Evolutionary conservation across 2,113 vertebrate species (phyloP).

Genomic region (Mastomys coucha): DNA sequence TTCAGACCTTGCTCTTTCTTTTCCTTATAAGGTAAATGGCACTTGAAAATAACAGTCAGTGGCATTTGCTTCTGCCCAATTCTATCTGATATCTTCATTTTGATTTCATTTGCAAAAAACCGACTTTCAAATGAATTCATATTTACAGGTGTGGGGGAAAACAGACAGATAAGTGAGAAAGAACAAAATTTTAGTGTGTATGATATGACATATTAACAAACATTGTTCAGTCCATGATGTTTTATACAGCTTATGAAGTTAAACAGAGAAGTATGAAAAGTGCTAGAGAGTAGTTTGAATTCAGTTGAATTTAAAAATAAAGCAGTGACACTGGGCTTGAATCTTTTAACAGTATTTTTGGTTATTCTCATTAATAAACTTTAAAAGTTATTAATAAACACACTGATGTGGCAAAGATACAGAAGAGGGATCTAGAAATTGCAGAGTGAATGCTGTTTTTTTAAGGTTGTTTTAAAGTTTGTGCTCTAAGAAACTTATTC

Average conservation of each 20-base stretch:
- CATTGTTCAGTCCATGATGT: background rate
- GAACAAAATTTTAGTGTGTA: background rate
- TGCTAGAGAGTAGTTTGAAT: background rate
- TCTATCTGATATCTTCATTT: background rate
- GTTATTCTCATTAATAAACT: background rate
- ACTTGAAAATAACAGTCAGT: background rate
- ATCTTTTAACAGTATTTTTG: background rate
- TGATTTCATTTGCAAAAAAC: background rate
- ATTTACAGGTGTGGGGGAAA: background rate
- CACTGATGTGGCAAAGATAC: background rate
- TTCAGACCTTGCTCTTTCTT: background rate
- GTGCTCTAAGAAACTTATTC: background rate
- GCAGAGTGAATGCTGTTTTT: background rate
- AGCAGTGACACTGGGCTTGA: background rate
- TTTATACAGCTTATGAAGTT: background rate
- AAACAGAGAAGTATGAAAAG: too few relatives aligned
- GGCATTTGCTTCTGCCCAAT: background rate
- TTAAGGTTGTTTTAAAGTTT: background rate
- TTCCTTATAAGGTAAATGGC: background rate
- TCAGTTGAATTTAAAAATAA: background rate
- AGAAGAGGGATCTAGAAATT: background rate
- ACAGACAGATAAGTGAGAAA: background rate
- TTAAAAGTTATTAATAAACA: background rate
- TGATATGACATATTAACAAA: background rate
- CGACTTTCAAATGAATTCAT: conserved; percentile 11